phyloP scores from a whole-genome alignment of 2,888 invertebrate genomes.

The Metalampra italica region DNA sequence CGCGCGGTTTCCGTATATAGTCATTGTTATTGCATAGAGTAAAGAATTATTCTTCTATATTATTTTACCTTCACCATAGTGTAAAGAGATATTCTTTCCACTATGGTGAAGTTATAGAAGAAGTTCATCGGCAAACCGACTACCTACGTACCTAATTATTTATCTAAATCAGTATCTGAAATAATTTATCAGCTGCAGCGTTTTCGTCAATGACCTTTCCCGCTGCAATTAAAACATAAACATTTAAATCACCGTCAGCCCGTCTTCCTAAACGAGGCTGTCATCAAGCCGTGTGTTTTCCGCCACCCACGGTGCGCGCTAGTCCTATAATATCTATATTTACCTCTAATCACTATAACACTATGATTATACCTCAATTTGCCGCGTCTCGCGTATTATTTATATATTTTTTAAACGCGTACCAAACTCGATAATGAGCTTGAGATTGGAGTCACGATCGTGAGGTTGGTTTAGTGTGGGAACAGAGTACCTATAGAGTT shows the following conservation, averaged over 20 bases:
- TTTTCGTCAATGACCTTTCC: too few species aligned
- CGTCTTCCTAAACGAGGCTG: conserved; percentile 2
- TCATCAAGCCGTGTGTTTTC: conserved; percentile 1
- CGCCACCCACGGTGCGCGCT: conserved; percentile 29
- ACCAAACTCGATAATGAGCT: conserved; percentile 70
- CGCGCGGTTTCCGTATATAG: too few species aligned
- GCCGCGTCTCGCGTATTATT: conserved; percentile 61
- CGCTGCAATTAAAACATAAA: too few species aligned
- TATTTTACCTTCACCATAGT: too few species aligned
- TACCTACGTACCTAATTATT: too few species aligned
- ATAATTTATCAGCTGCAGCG: too few species aligned
- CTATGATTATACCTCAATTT: conserved; percentile 73
- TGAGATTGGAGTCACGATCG: conserved; percentile 58
- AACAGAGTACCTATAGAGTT: conserved; percentile 31
- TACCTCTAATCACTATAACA: conserved; percentile 58
- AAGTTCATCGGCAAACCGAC: too few species aligned
- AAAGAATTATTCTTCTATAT: too few species aligned
- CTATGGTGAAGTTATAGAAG: too few species aligned
- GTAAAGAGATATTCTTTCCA: too few species aligned
- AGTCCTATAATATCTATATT: conserved; percentile 67
- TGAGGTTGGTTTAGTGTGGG: conserved; percentile 30
- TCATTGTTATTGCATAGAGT: too few species aligned
- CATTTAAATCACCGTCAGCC: neutral
- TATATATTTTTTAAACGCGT: conserved; percentile 73
- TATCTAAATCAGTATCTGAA: too few species aligned